Percentiles rank a stretch among this genome's conserved stretches.
These are phyloP conservation scores for Athene cunicularia DNA, from an alignment of 2,113 vertebrate species.

Conservation along the genomic window DNA sequence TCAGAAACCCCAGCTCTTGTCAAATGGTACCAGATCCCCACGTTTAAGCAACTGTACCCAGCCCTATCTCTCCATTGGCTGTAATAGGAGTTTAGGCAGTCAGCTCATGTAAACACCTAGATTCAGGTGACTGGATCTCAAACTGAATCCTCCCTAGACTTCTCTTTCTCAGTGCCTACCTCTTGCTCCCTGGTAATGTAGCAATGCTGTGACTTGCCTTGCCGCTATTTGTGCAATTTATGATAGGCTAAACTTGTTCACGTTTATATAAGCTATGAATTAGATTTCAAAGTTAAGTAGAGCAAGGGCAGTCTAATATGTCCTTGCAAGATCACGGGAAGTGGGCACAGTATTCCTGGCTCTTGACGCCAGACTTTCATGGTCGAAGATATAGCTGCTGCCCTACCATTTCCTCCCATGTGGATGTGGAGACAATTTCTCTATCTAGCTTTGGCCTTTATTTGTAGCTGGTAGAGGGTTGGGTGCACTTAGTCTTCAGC, in stretches of 20 bases:
- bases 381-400: neutral
- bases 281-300: neutral
- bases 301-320: neutral
- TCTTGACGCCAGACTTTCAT: neutral
- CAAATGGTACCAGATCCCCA: neutral
- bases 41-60: neutral
- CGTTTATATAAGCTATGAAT: neutral
- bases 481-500: neutral
- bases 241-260: neutral
- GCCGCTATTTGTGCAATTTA: neutral
- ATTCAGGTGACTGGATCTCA: neutral
- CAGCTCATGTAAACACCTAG: neutral
- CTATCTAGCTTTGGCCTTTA: neutral
- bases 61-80: neutral
- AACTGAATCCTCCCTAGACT: neutral
- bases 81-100: neutral
- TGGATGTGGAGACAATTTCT: neutral
- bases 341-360: neutral
- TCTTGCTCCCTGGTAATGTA: neutral
- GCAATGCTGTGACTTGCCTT: neutral
- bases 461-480: neutral
- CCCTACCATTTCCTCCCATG: neutral
- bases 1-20: neutral
- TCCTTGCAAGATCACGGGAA: neutral
- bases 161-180: neutral